A percentile compares a stretch with the other conserved stretches of the same genome.
These are phyloP conservation scores for Verasper variegatus DNA, from an alignment of 2,113 vertebrate genomes.

Conservation along the genomic window DNA sequence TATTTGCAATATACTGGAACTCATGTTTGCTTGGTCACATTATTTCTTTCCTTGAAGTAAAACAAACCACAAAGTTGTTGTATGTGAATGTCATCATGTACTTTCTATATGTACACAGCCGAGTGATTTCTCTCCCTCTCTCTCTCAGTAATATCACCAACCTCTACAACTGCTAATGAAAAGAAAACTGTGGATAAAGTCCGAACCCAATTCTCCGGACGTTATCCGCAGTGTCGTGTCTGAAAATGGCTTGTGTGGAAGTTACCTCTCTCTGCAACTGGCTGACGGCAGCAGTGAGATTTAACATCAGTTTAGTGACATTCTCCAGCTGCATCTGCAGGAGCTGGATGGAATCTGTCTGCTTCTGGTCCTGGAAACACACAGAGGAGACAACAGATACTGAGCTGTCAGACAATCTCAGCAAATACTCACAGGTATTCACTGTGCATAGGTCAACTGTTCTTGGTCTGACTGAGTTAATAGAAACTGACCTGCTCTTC, in stretches of 20 bases:
- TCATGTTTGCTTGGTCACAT: too few species aligned
- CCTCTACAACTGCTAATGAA: too few species aligned
- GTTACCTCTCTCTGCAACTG: conserved; percentile 91
- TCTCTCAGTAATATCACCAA: too few species aligned
- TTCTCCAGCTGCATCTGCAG: conserved; percentile 93
- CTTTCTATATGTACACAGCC: too few species aligned
- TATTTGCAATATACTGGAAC: too few species aligned
- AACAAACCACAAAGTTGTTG: too few species aligned
- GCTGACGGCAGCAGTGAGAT: conserved; percentile 87
- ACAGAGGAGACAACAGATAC: not conserved
- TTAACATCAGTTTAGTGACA: conserved; percentile 91
- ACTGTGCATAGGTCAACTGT: not conserved
- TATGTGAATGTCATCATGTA: too few species aligned
- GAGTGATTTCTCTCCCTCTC: too few species aligned
- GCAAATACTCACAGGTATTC: not conserved
- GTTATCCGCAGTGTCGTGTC: too few species aligned
- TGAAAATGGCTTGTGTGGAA: not conserved
- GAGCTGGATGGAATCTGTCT: conserved; percentile 95
- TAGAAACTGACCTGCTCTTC: conserved; percentile 91
- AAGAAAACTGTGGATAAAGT: too few species aligned
- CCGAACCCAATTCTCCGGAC: too few species aligned
- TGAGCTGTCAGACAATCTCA: accelerated
- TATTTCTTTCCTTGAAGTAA: too few species aligned
- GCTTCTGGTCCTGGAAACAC: conserved; percentile 90
- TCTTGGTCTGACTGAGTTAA: not conserved